Base-by-base conservation (phyloP, 2,888 invertebrate species). In the Magallana nippona region DNA sequence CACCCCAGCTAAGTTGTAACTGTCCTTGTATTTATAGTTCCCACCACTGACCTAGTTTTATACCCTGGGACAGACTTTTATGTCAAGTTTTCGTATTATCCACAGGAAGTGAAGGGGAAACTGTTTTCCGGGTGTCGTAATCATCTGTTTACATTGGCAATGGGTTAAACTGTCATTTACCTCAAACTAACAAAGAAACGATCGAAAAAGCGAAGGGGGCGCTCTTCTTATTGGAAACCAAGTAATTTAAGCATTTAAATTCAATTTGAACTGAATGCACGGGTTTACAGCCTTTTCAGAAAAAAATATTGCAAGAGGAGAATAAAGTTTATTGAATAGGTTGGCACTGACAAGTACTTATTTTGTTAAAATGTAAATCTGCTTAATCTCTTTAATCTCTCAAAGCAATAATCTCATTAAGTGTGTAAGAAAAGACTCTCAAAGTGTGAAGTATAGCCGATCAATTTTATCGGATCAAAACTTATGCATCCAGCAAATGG, bases 41-140 rank as follows among this genome's bases (percentile, higher is more conserved):
- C 22, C 27, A 71, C 27, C 15, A 71, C 71, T 27, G 71, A 71
- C 71, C 71, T 71, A 71, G 27, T 27, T 71, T 22, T 13, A 27
- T 32, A 22, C 27, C 27, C 22, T 19, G 71, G 27, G 71, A 27
- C 27, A 22, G 71, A 71, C 71, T 71, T 71, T 22, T 27, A 13
- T 63, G 63, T 63, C 11, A 63, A 27, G 10, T 32, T 58, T 71
- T 71, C 13, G 71, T 15, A 71, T 71, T 71, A 71, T 71, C 71
- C 71, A 71, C 71, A 71, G 71, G 71, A 71, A 71, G 71, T 71
- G 27, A 32, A 71, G 71, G 27, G 71, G 71, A 71, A 71, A 71
- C 27, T 27, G 71, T 71, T 71, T 71, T 71, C 71, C 71, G 71
- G 71, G 71, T 71, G 71, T 71, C 71, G 71, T 32, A 71, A 71